Conservation (phyloP, 2,797 vertebrate species). For the Artibeus jamaicensis region DNA sequence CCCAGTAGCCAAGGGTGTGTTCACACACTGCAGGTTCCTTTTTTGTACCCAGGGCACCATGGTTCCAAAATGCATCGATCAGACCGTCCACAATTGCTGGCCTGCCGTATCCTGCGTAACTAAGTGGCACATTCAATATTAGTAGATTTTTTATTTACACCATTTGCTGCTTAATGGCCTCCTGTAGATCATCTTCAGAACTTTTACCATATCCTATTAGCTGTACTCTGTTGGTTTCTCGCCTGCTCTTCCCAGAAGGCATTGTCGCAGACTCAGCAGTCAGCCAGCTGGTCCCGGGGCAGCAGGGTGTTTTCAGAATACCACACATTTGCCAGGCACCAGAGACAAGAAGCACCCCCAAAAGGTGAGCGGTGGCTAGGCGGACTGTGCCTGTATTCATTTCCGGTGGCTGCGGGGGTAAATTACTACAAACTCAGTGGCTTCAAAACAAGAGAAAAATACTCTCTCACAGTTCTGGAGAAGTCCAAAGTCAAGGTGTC, state of each 20-base stretch:
- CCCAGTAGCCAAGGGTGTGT: not conserved
- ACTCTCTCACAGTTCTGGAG: not conserved
- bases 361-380: accelerated
- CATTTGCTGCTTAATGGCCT: slow-evolving; percentile 59
- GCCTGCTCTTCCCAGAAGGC: not conserved
- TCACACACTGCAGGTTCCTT: not conserved
- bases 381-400: accelerated
- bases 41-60: not conserved
- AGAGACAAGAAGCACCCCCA: not conserved
- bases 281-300: not conserved
- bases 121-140: slow-evolving; percentile 7
- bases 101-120: not conserved
- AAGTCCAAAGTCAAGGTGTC: not conserved
- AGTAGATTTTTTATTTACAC: slow-evolving; percentile 35
- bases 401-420: not conserved
- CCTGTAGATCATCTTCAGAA: not conserved
- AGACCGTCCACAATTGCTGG: not conserved
- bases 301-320: not conserved
- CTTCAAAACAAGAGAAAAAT: not conserved
- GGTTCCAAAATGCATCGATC: not conserved
- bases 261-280: not conserved
- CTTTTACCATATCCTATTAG: slow-evolving; percentile 34
- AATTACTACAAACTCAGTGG: not conserved
- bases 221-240: not conserved
- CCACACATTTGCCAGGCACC: not conserved